These are phyloP conservation scores for Petrophora chlorosata DNA, from an alignment of 2,888 invertebrate species.

Conservation along the genomic window DNA sequence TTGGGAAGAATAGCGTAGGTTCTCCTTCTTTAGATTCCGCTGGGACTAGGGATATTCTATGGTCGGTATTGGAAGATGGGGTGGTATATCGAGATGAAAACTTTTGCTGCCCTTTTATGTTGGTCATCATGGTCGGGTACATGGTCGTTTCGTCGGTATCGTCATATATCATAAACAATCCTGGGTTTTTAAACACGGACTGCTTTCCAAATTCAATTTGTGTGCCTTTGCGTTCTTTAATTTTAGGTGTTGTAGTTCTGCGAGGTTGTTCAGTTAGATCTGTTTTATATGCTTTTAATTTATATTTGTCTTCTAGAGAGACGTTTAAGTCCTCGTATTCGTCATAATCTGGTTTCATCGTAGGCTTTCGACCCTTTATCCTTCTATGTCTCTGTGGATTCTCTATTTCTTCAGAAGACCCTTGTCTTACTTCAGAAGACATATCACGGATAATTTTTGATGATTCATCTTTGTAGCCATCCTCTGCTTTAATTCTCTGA, in stretches of 20 bases:
- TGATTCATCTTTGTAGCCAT: conserved; percentile 61
- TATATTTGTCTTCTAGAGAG: conserved; percentile 58
- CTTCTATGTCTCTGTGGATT: not conserved
- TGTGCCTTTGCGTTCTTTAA: conserved; percentile 38
- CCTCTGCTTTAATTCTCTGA: conserved; percentile 69
- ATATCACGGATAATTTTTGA: conserved; percentile 11
- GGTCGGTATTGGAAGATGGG: conserved; percentile 34
- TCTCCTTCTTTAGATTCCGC: conserved; percentile 56
- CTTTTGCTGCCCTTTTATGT: conserved; percentile 31
- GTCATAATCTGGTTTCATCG: conserved; percentile 52
- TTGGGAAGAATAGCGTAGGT: conserved; percentile 69
- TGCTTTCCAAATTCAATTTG: conserved; percentile 52
- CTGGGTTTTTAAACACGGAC: conserved; percentile 70
- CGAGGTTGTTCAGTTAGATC: conserved; percentile 22
- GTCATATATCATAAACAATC: conserved; percentile 59
- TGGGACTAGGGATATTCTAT: conserved; percentile 67
- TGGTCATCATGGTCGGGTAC: not conserved
- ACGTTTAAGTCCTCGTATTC: conserved; percentile 59
- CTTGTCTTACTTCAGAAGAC: not conserved
- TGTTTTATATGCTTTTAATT: conserved; percentile 39
- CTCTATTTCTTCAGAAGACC: conserved; percentile 35
- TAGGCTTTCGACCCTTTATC: conserved; percentile 21
- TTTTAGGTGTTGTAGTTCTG: conserved; percentile 33
- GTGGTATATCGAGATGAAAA: conserved; percentile 47
- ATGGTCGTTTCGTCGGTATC: conserved; percentile 41